Conservation (phyloP, 2,797 vertebrate genomes). For the Darevskia nairensis region DNA sequence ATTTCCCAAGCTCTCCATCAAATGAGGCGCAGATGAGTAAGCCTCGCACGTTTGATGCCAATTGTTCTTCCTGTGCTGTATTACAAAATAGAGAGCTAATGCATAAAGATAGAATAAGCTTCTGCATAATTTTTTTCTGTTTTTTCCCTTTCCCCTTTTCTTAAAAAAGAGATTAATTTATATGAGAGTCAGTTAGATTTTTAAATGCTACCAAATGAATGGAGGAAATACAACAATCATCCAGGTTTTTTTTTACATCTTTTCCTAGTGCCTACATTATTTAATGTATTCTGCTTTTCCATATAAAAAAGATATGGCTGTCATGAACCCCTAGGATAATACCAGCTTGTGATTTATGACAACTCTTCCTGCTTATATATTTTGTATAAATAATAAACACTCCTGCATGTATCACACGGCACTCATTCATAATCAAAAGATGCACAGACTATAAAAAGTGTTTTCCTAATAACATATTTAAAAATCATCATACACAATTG, state of each 20-base stretch:
- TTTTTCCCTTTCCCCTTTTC: not conserved
- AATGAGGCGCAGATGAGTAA: not conserved
- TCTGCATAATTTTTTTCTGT: conserved; percentile 47
- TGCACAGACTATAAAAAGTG: conserved; percentile 47
- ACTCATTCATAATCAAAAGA: conserved; percentile 74
- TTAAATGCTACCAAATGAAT: conserved; percentile 53
- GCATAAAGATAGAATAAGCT: not conserved
- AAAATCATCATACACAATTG: conserved; percentile 54
- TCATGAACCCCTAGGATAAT: conserved; percentile 60
- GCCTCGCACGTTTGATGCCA: not conserved
- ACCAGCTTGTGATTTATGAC: conserved; percentile 70
- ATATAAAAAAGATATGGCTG: conserved; percentile 61
- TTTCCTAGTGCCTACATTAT: conserved; percentile 47
- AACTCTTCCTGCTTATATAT: conserved; percentile 71
- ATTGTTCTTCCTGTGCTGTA: not conserved
- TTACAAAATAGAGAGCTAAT: conserved; percentile 43
- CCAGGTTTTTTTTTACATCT: conserved; percentile 55
- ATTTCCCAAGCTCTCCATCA: not conserved
- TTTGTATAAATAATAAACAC: conserved; percentile 75
- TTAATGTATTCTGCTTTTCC: conserved; percentile 67
- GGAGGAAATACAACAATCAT: conserved; percentile 60
- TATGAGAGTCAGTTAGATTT: conserved; percentile 41
- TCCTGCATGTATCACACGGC: conserved; percentile 49
- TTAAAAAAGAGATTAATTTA: conserved; percentile 56
- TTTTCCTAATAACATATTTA: conserved; percentile 49